Percentiles rank a stretch among this genome's conserved stretches.
phyloP scores from a whole-genome alignment of 1,140 invertebrate species.

The Periplaneta americana region DNA sequence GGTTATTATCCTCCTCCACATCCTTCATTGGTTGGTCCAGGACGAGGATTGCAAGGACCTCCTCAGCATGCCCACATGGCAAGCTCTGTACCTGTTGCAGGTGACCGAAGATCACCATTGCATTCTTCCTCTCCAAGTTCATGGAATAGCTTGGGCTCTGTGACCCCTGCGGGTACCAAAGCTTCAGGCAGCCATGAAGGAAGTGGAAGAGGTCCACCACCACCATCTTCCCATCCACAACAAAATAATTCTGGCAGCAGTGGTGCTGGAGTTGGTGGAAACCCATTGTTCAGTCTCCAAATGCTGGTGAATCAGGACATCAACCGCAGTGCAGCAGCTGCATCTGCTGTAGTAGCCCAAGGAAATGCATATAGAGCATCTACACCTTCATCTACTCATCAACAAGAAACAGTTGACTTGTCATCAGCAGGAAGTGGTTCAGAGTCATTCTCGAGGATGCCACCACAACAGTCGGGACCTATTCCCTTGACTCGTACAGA shows the following conservation, averaged over 20 bases:
- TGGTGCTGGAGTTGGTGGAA: conserved; percentile 5
- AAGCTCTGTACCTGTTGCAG: not conserved
- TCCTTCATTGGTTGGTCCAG: not conserved
- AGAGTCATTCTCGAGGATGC: not conserved
- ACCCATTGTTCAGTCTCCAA: conserved; percentile 19
- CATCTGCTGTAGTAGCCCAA: not conserved
- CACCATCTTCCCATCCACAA: not conserved
- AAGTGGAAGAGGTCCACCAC: not conserved
- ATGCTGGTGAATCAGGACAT: conserved; percentile 21
- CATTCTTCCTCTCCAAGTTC: not conserved
- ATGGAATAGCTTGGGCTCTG: conserved; percentile 7
- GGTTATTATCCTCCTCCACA: conserved; percentile 12
- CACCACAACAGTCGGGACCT: not conserved
- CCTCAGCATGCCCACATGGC: conserved; percentile 14
- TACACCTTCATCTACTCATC: not conserved
- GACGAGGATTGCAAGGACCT: conserved; percentile 7
- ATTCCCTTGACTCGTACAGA: conserved; percentile 10
- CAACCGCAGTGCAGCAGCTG: conserved; percentile 6
- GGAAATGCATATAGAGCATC: not conserved
- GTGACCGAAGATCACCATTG: conserved; percentile 5
- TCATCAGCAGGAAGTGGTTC: not conserved
- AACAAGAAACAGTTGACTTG: conserved; percentile 15
- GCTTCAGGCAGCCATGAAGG: conserved; percentile 5
- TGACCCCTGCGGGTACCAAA: not conserved
- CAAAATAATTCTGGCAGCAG: not conserved